A percentile compares a stretch with the other conserved stretches of the same genome.
phyloP scores from a whole-genome alignment of 2,888 invertebrate genomes.

The Rhagium mordax region DNA sequence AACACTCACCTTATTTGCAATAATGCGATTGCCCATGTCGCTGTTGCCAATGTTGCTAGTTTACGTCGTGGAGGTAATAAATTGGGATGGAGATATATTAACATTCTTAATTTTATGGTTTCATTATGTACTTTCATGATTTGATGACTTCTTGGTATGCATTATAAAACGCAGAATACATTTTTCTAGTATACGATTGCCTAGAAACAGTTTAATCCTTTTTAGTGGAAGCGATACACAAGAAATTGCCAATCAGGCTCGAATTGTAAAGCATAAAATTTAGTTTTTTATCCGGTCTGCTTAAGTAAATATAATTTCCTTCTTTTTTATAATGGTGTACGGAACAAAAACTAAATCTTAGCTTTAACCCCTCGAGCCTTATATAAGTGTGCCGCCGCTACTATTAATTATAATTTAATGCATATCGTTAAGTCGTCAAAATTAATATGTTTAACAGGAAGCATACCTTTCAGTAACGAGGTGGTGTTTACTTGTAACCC shows the following conservation, averaged over 20 bases:
- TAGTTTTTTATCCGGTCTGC: too few relatives aligned
- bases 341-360: too few relatives aligned
- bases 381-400: too few relatives aligned
- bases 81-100: constrained; percentile 23
- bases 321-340: too few relatives aligned
- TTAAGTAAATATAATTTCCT: too few relatives aligned
- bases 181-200: too few relatives aligned
- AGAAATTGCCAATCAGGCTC: too few relatives aligned
- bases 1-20: constrained; percentile 88
- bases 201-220: too few relatives aligned
- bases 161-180: background rate
- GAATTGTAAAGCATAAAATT: too few relatives aligned
- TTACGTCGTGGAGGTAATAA: constrained; percentile 82
- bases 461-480: constrained; percentile 33
- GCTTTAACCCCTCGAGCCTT: too few relatives aligned
- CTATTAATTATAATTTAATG: background rate
- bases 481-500: constrained; percentile 33
- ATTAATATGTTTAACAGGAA: constrained; percentile 18
- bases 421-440: background rate
- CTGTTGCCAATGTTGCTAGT: constrained; percentile 85
- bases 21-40: constrained; percentile 88
- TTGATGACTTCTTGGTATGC: background rate
- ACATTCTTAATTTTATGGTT: background rate
- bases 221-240: too few relatives aligned
- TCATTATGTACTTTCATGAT: background rate